Base-by-base conservation (phyloP, 2,113 vertebrate species). In the Otolemur garnettii region DNA sequence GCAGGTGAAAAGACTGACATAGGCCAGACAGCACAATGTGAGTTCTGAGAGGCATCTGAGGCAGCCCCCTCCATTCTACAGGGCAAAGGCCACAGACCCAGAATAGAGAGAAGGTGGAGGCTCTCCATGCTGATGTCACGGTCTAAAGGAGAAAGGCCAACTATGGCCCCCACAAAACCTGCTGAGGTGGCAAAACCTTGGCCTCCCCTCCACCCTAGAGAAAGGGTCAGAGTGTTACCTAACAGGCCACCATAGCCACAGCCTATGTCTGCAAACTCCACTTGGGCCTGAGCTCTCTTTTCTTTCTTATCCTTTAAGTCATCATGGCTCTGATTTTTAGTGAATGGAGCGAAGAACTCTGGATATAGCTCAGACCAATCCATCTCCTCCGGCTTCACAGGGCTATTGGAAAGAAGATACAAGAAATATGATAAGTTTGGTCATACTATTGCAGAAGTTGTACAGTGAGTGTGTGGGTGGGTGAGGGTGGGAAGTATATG, bases 241-340 rank as follows among this genome's bases (percentile, higher is more conserved):
- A 99, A 98, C 84, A 99, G 97, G 59, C 99, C 99, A 7, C 99
- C 99, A 33, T 99, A 99, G 97, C 99, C 99, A 97, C 99, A 99
- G 83, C 99, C 99, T 89, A 99, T 98, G 97, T 99, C 99, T 94
- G 99, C 99, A 97, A 99, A 99, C 97, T 99, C 99, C 74, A 99
- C 99, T 92, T 96, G 98, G 59, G 98, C 78, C 14, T 57, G 28
- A 86, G 68, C 45, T 92, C 57, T 95, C 90, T 97, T 91, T 68
- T 96, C 96, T 53, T 91, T 90, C 28, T 96, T 60, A 50, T 98
- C 98, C 50, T 98, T 97, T 24, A 64, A 66, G 30, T 96, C 96
- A 66, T 97, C 98, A 0, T 97, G 97, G 90, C 55, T 95, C 83
- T 96, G 87, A 78, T 98, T 97, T 86, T 95, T 78, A 66, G 95